Percentiles rank a stretch among this genome's conserved stretches.
Conservation (phyloP, 1,140 invertebrate species). For the Bactericera cockerelli region DNA sequence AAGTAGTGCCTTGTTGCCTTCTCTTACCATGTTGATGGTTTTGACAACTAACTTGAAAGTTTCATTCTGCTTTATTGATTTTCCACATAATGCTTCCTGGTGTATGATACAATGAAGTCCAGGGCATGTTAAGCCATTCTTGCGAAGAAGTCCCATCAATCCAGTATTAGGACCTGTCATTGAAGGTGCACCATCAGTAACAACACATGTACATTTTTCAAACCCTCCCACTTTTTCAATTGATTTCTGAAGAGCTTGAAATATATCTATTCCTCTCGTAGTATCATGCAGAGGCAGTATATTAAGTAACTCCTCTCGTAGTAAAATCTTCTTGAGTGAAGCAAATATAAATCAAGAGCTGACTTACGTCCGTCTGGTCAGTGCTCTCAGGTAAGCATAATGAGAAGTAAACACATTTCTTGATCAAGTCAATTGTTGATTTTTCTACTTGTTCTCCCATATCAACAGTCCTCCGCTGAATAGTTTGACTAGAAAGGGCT, state of each 20-base stretch:
- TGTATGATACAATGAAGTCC: constrained; percentile 20
- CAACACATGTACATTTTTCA: constrained; percentile 20
- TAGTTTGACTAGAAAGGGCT: constrained; percentile 11
- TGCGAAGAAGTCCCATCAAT: constrained; percentile 16
- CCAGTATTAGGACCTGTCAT: constrained; percentile 18
- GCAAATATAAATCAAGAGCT: constrained; percentile 20
- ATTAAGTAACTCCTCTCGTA: constrained; percentile 20
- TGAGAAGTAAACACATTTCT: constrained; percentile 19
- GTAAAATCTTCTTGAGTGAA: constrained; percentile 20
- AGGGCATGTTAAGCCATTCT: constrained; percentile 18
- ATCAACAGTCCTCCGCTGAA: constrained; percentile 10
- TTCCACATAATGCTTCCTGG: constrained; percentile 20
- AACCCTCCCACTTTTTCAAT: constrained; percentile 19
- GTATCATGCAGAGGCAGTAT: constrained; percentile 18
- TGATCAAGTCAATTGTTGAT: constrained; percentile 16
- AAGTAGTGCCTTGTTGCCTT: constrained; percentile 12
- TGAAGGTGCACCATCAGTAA: constrained; percentile 17
- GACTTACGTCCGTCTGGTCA: constrained; percentile 19
- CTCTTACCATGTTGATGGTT: constrained; percentile 22
- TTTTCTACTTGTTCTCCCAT: constrained; percentile 19
- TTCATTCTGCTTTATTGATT: constrained; percentile 18
- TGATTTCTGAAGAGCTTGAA: constrained; percentile 20
- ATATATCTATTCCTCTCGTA: constrained; percentile 21
- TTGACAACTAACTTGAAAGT: constrained; percentile 19
- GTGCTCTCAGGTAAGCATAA: constrained; percentile 21